Conservation (phyloP, 1,140 invertebrate species). For the Tetranychus urticae region DNA sequence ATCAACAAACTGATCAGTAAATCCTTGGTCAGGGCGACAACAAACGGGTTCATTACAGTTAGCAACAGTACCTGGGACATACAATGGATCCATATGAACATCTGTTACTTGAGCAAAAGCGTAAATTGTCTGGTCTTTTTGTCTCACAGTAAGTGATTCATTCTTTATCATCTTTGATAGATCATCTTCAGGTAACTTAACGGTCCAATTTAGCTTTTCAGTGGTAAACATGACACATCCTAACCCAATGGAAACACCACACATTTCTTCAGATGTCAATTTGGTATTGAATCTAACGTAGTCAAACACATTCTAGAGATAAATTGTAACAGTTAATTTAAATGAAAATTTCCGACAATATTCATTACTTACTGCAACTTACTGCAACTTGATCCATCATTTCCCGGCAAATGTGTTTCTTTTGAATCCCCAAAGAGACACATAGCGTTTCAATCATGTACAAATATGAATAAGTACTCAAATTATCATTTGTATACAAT, state of each 20-base stretch:
- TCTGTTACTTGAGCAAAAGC: slow-evolving; percentile 51
- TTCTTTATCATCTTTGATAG: not conserved
- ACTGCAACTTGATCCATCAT: not conserved
- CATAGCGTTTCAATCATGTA: not conserved
- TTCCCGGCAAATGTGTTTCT: slow-evolving; percentile 2
- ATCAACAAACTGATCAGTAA: not conserved
- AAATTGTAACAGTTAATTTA: not conserved
- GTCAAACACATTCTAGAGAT: not conserved
- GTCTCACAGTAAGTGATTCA: not conserved
- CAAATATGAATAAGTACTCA: not conserved
- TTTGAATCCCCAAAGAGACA: not conserved
- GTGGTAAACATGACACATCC: not conserved
- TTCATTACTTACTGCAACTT: not conserved
- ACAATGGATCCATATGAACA: slow-evolving; percentile 76
- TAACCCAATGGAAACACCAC: slow-evolving; percentile 2
- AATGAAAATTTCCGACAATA: not conserved
- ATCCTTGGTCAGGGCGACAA: slow-evolving; percentile 29
- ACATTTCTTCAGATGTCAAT: slow-evolving; percentile 1
- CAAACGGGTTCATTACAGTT: slow-evolving; percentile 71
- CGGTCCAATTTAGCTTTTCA: slow-evolving; percentile 3
- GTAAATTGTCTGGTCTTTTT: not conserved
- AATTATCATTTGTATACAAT: not conserved
- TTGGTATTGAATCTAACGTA: slow-evolving; percentile 1
- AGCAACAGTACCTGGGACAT: slow-evolving; percentile 63
- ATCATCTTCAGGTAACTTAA: not conserved